These are phyloP conservation scores for Myotis planiceps DNA, from an alignment of 2,797 vertebrate genomes.

Conservation along the genomic window DNA sequence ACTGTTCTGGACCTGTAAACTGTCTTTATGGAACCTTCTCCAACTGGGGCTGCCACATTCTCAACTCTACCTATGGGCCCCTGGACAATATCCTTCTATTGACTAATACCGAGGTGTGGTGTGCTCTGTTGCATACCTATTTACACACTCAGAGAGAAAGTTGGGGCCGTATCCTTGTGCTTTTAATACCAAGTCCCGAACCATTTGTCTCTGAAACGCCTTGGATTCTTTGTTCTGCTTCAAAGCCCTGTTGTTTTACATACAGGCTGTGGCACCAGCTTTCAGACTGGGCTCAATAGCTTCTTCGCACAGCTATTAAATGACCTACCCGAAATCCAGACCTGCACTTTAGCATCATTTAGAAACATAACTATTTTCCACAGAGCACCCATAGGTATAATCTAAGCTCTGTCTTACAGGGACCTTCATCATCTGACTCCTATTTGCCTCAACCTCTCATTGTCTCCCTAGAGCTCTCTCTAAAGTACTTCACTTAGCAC, in stretches of 20 bases:
- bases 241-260: not conserved
- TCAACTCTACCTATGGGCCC: not conserved
- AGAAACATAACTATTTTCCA: not conserved
- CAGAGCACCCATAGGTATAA: not conserved
- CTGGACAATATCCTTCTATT: not conserved
- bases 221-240: not conserved
- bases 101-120: not conserved
- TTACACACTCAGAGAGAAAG: not conserved
- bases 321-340: not conserved
- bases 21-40: not conserved
- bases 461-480: not conserved
- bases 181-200: not conserved
- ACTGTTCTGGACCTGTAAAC: not conserved
- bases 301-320: not conserved
- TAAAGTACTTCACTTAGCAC: not conserved
- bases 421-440: not conserved
- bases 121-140: not conserved
- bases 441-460: not conserved
- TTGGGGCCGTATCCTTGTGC: not conserved
- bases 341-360: not conserved
- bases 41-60: accelerated
- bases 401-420: not conserved
- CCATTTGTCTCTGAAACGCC: not conserved
- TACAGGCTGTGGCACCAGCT: accelerated
- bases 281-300: not conserved